A percentile compares a stretch with the other conserved stretches of the same genome.
These are phyloP conservation scores for Strigamia maritima DNA, from an alignment of 2,888 invertebrate species.

Conservation along the genomic window DNA sequence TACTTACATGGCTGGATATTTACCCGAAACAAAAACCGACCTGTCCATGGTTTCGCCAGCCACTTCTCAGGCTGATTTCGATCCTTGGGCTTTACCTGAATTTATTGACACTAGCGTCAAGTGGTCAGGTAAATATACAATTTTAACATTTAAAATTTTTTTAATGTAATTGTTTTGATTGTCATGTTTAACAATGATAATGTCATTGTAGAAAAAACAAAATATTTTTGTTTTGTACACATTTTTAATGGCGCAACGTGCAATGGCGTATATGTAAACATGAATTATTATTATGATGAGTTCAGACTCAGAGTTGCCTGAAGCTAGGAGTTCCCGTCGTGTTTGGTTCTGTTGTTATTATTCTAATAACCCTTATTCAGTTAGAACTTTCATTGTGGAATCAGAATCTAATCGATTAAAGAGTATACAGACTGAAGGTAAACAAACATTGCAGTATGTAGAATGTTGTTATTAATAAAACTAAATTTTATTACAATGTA, in stretches of 20 bases:
- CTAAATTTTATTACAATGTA: too few relatives aligned
- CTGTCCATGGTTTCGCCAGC: slow-evolving; percentile 40
- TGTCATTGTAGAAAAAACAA: too few relatives aligned
- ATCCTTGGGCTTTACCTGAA: slow-evolving; percentile 45
- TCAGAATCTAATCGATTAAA: too few relatives aligned
- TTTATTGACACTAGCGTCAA: slow-evolving; percentile 43
- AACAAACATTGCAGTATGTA: too few relatives aligned
- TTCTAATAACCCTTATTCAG: background rate
- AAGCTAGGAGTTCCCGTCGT: background rate
- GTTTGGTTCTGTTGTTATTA: background rate
- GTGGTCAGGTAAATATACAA: slow-evolving; percentile 44
- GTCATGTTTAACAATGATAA: background rate
- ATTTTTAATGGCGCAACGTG: background rate
- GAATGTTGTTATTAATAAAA: too few relatives aligned
- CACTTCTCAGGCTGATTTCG: slow-evolving; percentile 41
- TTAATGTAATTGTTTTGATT: background rate
- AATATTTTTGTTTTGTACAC: background rate
- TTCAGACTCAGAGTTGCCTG: background rate
- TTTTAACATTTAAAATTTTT: too few relatives aligned
- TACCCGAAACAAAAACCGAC: slow-evolving; percentile 34
- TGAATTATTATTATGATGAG: background rate
- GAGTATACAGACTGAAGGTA: too few relatives aligned
- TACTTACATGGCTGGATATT: background rate
- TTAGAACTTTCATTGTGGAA: background rate
- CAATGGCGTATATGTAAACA: background rate